phyloP scores from a whole-genome alignment of 2,888 invertebrate genomes.

The Cheiracanthium punctorium region DNA sequence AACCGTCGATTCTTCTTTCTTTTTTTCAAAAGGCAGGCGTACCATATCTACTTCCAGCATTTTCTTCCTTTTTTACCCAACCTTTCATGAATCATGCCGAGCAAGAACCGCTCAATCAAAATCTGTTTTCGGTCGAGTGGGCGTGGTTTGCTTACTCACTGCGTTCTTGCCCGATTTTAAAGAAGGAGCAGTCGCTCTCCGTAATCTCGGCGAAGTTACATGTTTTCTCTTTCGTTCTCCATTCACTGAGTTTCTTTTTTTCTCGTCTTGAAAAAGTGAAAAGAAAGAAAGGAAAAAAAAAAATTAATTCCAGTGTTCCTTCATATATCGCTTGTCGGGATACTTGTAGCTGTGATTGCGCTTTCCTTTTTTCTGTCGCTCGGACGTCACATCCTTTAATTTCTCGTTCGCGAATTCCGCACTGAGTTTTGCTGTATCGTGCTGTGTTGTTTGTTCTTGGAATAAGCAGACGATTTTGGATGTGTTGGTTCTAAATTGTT shows the following conservation, averaged over 20 bases:
- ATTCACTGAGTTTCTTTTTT: background rate
- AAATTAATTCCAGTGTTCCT: background rate
- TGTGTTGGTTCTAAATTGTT: background rate
- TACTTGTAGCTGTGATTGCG: constrained; percentile 27
- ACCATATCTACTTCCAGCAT: no score
- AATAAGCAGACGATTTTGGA: constrained; percentile 34
- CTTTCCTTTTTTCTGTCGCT: constrained; percentile 28
- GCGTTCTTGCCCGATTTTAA: background rate
- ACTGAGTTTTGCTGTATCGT: background rate
- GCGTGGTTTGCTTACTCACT: background rate
- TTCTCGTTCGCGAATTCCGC: background rate
- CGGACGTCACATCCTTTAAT: constrained; percentile 40
- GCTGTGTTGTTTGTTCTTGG: constrained; percentile 13
- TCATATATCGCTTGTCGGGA: background rate
- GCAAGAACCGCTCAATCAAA: background rate
- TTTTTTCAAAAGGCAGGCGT: no score
- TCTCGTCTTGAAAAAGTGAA: background rate
- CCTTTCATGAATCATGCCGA: background rate
- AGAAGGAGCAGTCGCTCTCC: background rate
- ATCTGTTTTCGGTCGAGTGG: background rate
- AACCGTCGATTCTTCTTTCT: no score
- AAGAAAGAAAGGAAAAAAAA: background rate
- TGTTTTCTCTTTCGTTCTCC: background rate
- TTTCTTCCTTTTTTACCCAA: no score
- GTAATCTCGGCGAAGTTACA: background rate